phyloP scores from a whole-genome alignment of 2,113 vertebrate genomes.

The Ramphastos sulfuratus region DNA sequence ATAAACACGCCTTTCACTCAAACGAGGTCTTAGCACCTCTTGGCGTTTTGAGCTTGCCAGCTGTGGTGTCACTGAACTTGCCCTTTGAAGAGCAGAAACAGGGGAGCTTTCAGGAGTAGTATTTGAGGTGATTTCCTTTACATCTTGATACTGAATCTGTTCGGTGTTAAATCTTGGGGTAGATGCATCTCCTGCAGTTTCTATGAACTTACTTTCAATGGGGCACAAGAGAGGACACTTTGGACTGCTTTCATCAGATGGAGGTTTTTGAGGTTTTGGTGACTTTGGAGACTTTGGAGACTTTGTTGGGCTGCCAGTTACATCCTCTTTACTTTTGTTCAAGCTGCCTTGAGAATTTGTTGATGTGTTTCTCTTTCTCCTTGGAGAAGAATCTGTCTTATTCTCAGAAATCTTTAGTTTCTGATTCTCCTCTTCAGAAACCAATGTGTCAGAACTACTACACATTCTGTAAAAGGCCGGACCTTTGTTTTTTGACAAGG shows the following conservation, averaged over 20 bases:
- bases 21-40: conserved; percentile 66
- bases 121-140: conserved; percentile 33
- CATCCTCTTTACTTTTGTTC: conserved; percentile 71
- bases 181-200: conserved; percentile 76
- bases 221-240: conserved; percentile 48
- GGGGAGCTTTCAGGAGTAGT: conserved; percentile 17
- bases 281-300: conserved; percentile 60
- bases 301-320: conserved; percentile 49
- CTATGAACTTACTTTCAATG: conserved; percentile 63
- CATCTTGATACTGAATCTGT: conserved; percentile 76
- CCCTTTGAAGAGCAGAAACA: conserved; percentile 47
- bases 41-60: conserved; percentile 40
- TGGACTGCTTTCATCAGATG: conserved; percentile 65
- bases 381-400: conserved; percentile 74
- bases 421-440: conserved; percentile 80
- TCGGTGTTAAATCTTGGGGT: conserved; percentile 86
- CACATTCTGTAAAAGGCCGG: conserved; percentile 79
- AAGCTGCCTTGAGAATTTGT: conserved; percentile 78
- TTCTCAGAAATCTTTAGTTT: conserved; percentile 75
- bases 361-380: conserved; percentile 71
- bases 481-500: conserved; percentile 74
- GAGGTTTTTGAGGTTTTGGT: conserved; percentile 46
- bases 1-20: conserved; percentile 77
- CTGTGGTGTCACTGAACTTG: not conserved
- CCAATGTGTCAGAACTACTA: conserved; percentile 86